phyloP scores from a whole-genome alignment of 2,888 invertebrate species.

The Drosophila longiperda region DNA sequence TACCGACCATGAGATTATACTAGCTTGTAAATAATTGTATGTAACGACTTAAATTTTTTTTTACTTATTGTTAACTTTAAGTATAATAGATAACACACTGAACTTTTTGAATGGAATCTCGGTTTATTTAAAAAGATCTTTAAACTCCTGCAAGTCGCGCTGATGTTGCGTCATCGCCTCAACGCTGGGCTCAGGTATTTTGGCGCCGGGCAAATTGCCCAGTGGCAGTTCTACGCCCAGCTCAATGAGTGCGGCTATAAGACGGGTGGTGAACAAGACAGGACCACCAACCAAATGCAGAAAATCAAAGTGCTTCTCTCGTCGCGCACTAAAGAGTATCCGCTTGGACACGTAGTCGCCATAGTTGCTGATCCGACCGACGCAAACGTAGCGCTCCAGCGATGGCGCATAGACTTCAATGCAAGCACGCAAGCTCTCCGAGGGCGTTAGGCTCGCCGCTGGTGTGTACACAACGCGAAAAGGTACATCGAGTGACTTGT shows the following conservation, averaged over 20 bases:
- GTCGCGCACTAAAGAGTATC: conserved; percentile 89
- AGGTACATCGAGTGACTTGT: conserved; percentile 88
- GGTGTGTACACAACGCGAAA: conserved; percentile 88
- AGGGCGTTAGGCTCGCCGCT: conserved; percentile 87
- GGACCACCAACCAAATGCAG: conserved; percentile 90
- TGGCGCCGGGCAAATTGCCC: conserved; percentile 34
- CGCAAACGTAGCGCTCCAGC: conserved; percentile 88
- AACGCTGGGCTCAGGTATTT: background rate
- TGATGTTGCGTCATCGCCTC: conserved; percentile 34
- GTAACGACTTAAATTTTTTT: conserved; percentile 59
- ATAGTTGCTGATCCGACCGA: conserved; percentile 90
- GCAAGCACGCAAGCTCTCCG: conserved; percentile 89
- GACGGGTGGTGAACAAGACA: conserved; percentile 89
- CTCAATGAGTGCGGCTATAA: conserved; percentile 91
- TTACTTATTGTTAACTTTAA: conserved; percentile 65
- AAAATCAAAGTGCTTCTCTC: conserved; percentile 87
- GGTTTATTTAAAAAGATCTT: conserved; percentile 78
- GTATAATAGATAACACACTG: conserved; percentile 32
- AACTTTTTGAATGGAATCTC: conserved; percentile 28
- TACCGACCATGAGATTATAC: conserved; percentile 65
- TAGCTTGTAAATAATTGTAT: conserved; percentile 74
- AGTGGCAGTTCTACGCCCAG: conserved; percentile 83
- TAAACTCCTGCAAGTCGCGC: conserved; percentile 73
- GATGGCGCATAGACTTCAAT: conserved; percentile 91
- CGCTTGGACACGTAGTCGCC: conserved; percentile 92